phyloP scores from a whole-genome alignment of 2,113 vertebrate genomes.

The Tamias sibiricus region DNA sequence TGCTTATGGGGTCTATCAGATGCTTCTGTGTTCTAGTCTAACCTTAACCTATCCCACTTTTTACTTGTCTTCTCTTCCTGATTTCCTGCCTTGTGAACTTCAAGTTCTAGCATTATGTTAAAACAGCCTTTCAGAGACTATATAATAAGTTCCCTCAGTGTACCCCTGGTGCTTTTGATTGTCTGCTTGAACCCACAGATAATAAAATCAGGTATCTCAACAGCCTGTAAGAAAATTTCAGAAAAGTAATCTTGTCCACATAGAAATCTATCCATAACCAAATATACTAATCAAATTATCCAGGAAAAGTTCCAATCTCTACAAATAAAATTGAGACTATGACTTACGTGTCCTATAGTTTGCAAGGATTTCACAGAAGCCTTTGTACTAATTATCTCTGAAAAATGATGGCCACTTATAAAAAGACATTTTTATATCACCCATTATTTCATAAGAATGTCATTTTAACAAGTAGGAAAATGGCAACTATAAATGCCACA shows the following conservation, averaged over 20 bases:
- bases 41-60: background rate
- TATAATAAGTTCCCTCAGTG: background rate
- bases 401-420: background rate
- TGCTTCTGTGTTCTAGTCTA: background rate
- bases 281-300: background rate
- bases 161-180: background rate
- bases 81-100: background rate
- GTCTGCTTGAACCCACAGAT: background rate
- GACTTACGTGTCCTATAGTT: background rate
- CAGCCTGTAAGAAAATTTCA: background rate
- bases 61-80: background rate
- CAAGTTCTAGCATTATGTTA: background rate
- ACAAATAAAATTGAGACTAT: background rate
- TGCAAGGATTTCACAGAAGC: background rate
- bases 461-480: conserved; percentile 57
- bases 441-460: background rate
- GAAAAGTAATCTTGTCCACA: background rate
- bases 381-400: background rate
- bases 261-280: background rate
- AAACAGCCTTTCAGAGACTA: background rate
- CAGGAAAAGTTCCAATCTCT: background rate
- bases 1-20: background rate
- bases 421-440: background rate
- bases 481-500: background rate
- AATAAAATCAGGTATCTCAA: background rate